A percentile compares a stretch with the other conserved stretches of the same genome.
Evolutionary conservation across 2,888 invertebrate genomes (phyloP).

Genomic region (Sinotaia quadrata): DNA sequence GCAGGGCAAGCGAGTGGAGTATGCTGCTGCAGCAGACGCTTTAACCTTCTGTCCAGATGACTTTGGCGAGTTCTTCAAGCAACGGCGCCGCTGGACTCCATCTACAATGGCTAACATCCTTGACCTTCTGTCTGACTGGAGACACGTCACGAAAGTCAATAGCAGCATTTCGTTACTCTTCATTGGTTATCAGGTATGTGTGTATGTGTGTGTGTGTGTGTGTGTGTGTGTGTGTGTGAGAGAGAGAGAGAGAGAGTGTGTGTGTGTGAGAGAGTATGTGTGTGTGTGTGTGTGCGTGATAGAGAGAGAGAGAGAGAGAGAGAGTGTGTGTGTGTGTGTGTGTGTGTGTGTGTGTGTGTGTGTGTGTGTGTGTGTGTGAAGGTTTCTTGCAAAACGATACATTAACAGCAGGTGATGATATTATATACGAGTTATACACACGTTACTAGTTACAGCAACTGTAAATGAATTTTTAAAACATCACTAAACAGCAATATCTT

Average conservation of each 20-base stretch:
- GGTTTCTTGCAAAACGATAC: no score
- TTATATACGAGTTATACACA: no score
- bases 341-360: no score
- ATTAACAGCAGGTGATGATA: no score
- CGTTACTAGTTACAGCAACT: no score
- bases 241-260: constrained; percentile 4
- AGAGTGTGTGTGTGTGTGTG: no score
- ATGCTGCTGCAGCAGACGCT: constrained; percentile 63
- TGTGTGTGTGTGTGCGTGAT: no score
- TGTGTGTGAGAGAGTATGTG: no score
- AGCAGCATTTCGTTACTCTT: constrained; percentile 16
- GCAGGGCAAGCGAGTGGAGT: constrained; percentile 63
- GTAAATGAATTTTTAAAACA: no score
- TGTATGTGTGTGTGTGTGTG: neutral
- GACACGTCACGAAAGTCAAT: constrained; percentile 47
- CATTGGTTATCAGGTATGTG: constrained; percentile 20
- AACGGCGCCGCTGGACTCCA: constrained; percentile 66
- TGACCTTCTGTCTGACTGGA: constrained; percentile 77
- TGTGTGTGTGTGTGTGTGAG: neutral
- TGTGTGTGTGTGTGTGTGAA: no score
- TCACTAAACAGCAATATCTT: no score
- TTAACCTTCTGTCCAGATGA: constrained; percentile 62
- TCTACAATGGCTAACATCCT: constrained; percentile 65
- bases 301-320: no score
- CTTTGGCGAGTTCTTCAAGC: constrained; percentile 63